Base-by-base conservation (phyloP, 2,888 invertebrate genomes). In the Chymomyza amoena region DNA sequence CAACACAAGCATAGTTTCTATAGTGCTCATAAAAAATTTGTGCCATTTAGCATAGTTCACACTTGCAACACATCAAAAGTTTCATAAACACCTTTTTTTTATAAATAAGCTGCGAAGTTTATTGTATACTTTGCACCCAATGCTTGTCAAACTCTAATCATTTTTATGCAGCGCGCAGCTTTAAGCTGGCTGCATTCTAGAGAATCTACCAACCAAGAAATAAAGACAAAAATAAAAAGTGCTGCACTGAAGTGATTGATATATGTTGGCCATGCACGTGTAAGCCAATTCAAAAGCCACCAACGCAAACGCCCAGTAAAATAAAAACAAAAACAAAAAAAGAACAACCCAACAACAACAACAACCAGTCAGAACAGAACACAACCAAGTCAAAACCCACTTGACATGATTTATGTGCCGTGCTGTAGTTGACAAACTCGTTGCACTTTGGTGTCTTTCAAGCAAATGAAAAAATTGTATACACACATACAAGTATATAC, bases 161-260 rank as follows among this genome's bases (percentile, higher is more conserved):
- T 45, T 45, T 45, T 45, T 13, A 45, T 45, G 39, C 39, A 10
- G 39, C 39, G 0, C 13, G 13, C 39, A 45, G 13, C 39, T 45
- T 45, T 13, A 45, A 45, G 39, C 39, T 45, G 39, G 4, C 3
- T 45, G 39, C 39, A 45, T 45, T 13, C 39, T 45, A 45, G 39
- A 32, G 32, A 32, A 32, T 32, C 32, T 32, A 32, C 32, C 32
- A 32, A 32, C 7, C 7, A 32, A 13, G 39, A 13, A 25, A 18
- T 6, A 50, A 78, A 73, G 76, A 79, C 73, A 78, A 71, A 69
- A 69, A 73, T n/a, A 20, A 13, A 54, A 25, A 25, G 25, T 56
- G 66, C 62, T 56, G 66, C 62, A 60, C 56, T 69, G 51, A 62
- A 84, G 71, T 84, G 84, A 84, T 86, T 83, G 84, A 81, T 84